These are phyloP conservation scores for Electrophaes corylata DNA, from an alignment of 2,888 invertebrate genomes.

Conservation along the genomic window DNA sequence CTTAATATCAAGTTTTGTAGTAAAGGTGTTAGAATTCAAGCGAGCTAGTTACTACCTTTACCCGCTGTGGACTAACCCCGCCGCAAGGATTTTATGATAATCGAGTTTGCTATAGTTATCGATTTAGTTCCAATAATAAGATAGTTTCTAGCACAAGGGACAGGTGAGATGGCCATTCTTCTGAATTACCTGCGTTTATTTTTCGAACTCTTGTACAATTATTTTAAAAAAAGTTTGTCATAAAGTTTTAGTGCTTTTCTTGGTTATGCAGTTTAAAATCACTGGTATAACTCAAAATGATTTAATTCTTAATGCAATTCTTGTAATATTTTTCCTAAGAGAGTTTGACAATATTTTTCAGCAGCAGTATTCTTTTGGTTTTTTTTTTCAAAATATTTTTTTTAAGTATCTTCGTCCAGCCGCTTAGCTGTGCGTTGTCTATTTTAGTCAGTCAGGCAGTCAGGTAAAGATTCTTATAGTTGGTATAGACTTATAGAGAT, in stretches of 20 bases:
- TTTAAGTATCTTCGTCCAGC: too few relatives aligned
- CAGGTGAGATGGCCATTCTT: not conserved
- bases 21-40: too few relatives aligned
- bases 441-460: too few relatives aligned
- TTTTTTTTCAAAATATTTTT: too few relatives aligned
- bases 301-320: too few relatives aligned
- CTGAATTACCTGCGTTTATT: not conserved
- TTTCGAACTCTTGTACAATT: not conserved
- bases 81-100: conserved; percentile 20
- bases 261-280: not conserved
- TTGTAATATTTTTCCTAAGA: too few relatives aligned
- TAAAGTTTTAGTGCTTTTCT: not conserved
- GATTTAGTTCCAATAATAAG: conserved; percentile 20
- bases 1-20: too few relatives aligned
- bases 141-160: not conserved
- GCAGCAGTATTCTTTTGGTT: too few relatives aligned
- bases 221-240: not conserved
- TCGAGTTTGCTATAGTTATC: conserved; percentile 20
- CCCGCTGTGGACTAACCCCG: conserved; percentile 14
- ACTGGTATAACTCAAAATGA: not conserved
- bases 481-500: too few relatives aligned
- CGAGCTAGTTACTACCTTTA: conserved; percentile 1
- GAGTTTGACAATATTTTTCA: too few relatives aligned
- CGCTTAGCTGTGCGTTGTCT: too few relatives aligned
- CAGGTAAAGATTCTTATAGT: too few relatives aligned